Conservation (phyloP, 1,140 invertebrate species). For the Parasteatoda tepidariorum region DNA sequence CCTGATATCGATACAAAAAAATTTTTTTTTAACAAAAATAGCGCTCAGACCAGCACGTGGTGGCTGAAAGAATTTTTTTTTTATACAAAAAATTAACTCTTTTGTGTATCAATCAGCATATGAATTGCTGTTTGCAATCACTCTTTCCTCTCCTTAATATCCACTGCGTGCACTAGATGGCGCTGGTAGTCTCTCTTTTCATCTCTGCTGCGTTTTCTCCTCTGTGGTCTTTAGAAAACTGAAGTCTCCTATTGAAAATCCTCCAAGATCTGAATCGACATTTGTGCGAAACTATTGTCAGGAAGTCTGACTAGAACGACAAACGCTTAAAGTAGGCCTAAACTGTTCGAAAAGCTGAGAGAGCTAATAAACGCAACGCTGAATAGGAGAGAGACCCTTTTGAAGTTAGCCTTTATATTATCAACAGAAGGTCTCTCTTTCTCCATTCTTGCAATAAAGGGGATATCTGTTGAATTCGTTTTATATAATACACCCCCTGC, state of each 20-base stretch:
- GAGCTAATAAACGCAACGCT: constrained; percentile 42
- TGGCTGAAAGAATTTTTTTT: too few species aligned
- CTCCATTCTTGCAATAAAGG: constrained; percentile 35
- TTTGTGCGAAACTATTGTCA: constrained; percentile 48
- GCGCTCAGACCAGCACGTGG: too few species aligned
- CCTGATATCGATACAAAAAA: too few species aligned
- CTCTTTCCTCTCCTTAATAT: too few species aligned
- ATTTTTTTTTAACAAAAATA: too few species aligned
- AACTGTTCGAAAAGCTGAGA: constrained; percentile 37
- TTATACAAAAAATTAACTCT: too few species aligned
- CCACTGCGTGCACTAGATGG: constrained; percentile 25
- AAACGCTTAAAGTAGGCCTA: constrained; percentile 48
- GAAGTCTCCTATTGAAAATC: constrained; percentile 35
- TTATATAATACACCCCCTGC: constrained; percentile 15
- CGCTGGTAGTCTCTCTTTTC: constrained; percentile 1
- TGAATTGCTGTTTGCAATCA: too few species aligned
- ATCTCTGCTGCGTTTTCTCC: background rate
- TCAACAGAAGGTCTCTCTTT: background rate
- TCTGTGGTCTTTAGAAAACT: constrained; percentile 35
- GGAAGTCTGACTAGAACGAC: constrained; percentile 11
- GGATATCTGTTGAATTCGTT: constrained; percentile 41
- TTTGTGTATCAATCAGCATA: too few species aligned
- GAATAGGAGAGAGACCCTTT: constrained; percentile 28
- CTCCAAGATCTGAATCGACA: constrained; percentile 49
- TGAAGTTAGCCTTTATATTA: constrained; percentile 3